A percentile compares a stretch with the other conserved stretches of the same genome.
Evolutionary conservation across 1,140 invertebrate genomes (phyloP).

Genomic region (Dreissena rostriformis): DNA sequence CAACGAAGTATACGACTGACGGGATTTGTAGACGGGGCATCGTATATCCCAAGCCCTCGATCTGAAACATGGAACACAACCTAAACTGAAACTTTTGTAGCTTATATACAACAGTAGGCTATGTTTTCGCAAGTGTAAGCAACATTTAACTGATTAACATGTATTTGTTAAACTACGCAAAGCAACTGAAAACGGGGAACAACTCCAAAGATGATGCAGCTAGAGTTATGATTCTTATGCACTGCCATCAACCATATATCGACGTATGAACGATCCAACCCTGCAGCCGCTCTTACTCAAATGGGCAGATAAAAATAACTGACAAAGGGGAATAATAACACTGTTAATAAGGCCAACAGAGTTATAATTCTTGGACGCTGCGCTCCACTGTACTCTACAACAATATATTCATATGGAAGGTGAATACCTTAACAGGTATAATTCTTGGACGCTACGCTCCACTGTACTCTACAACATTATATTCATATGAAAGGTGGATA

Average conservation of each 20-base stretch:
- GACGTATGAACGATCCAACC: background rate
- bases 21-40: slow-evolving; percentile 76
- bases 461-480: no score
- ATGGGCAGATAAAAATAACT: no score
- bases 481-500: no score
- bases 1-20: slow-evolving; percentile 73
- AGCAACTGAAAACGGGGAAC: background rate
- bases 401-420: no score
- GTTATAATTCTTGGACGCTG: no score
- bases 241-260: no score
- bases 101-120: background rate
- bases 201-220: background rate
- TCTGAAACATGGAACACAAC: slow-evolving; percentile 65
- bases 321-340: no score
- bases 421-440: no score
- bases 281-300: no score
- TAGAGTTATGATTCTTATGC: background rate
- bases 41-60: slow-evolving; percentile 77
- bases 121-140: background rate
- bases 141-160: background rate
- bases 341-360: no score
- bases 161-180: background rate
- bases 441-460: no score
- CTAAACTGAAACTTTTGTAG: background rate
- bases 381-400: no score